phyloP scores from a whole-genome alignment of 2,113 vertebrate genomes.

The Dolichallabes microphthalmus region DNA sequence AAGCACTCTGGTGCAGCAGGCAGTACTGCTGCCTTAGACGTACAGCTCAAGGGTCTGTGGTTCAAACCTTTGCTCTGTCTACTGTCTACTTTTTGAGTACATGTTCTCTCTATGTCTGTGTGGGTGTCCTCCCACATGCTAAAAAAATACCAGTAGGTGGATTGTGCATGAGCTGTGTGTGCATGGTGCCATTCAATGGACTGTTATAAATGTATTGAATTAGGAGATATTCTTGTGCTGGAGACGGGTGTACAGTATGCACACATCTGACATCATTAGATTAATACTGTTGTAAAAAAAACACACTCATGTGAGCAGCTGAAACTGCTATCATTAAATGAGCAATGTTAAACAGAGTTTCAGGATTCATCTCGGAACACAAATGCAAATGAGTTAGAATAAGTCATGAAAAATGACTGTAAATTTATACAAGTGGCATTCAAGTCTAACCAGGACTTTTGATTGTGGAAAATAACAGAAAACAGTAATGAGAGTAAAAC shows the following conservation, averaged over 20 bases:
- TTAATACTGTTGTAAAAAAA: neutral
- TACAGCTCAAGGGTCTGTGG: neutral
- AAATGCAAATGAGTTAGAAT: neutral
- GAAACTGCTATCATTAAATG: neutral
- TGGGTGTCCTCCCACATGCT: neutral
- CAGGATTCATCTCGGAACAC: neutral
- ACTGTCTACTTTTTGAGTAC: neutral
- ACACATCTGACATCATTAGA: neutral
- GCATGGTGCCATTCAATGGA: neutral
- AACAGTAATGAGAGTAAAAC: too few relatives aligned
- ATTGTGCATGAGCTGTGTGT: neutral
- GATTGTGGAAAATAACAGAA: too few relatives aligned
- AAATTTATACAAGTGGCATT: neutral
- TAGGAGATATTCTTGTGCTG: neutral
- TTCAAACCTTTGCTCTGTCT: neutral
- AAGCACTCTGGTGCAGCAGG: neutral
- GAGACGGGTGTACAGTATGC: neutral
- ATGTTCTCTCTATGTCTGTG: neutral
- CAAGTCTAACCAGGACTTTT: too few relatives aligned
- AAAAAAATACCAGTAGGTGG: neutral
- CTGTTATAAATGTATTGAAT: neutral
- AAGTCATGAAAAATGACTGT: neutral
- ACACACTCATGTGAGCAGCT: neutral
- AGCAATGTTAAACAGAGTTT: neutral
- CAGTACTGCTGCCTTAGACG: neutral